phyloP scores from a whole-genome alignment of 2,888 invertebrate species.

The Leucophenga maculata region DNA sequence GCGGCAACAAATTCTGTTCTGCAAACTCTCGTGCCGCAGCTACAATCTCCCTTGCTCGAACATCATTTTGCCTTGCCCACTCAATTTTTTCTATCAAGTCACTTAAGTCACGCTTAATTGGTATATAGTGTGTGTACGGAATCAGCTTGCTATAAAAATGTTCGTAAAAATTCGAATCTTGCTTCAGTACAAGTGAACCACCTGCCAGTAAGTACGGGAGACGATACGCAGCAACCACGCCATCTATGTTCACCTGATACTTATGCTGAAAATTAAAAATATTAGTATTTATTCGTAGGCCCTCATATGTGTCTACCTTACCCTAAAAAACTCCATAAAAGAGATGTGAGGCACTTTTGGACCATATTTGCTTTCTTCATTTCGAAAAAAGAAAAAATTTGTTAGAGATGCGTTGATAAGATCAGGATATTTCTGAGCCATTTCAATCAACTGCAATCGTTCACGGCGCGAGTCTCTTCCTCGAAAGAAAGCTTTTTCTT shows the following conservation, averaged over 20 bases:
- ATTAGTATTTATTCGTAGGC: not conserved
- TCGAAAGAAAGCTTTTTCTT: constrained; percentile 88
- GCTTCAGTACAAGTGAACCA: constrained; percentile 90
- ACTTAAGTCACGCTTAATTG: constrained; percentile 84
- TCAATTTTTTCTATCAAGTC: constrained; percentile 84
- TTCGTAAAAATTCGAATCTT: constrained; percentile 94
- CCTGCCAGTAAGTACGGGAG: constrained; percentile 93
- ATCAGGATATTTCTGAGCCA: constrained; percentile 83
- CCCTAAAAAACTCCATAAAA: constrained; percentile 95
- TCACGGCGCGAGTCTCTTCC: constrained; percentile 93
- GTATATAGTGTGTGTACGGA: constrained; percentile 87
- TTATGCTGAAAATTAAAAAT: constrained; percentile 80
- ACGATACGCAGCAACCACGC: constrained; percentile 96
- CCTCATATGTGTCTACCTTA: constrained; percentile 66
- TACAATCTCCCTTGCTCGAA: constrained; percentile 78
- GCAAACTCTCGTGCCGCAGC: constrained; percentile 81
- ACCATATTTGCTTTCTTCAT: constrained; percentile 88
- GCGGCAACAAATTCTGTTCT: constrained; percentile 84
- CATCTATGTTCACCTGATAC: constrained; percentile 95
- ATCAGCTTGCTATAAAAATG: constrained; percentile 88
- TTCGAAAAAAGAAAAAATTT: constrained; percentile 95
- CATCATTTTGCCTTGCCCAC: constrained; percentile 85
- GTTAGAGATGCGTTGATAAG: constrained; percentile 93
- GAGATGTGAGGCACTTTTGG: constrained; percentile 88
- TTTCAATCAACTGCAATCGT: constrained; percentile 85